Conservation (phyloP, 2,113 vertebrate species). For the Elachura formosa region DNA sequence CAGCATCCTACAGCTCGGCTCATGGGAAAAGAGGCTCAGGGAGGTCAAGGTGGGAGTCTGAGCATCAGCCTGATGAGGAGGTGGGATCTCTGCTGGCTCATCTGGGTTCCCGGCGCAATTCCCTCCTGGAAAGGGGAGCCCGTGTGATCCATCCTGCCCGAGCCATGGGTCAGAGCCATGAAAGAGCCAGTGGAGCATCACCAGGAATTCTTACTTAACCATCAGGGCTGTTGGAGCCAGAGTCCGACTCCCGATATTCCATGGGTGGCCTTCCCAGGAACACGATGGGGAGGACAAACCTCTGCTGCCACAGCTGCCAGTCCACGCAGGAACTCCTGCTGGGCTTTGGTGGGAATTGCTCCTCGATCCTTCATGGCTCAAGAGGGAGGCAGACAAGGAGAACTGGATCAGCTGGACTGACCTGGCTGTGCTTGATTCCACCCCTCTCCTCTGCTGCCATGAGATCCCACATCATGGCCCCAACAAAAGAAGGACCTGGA, state of each 20-base stretch:
- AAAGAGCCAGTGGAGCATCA: not conserved
- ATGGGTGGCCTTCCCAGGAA: not conserved
- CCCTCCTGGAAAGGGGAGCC: not conserved
- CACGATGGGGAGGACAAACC: accelerated
- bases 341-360: not conserved
- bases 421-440: not conserved
- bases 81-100: not conserved
- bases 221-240: not conserved
- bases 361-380: not conserved
- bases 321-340: not conserved
- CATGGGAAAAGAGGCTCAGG: not conserved
- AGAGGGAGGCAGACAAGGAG: not conserved
- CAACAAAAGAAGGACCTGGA: not conserved
- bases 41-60: not conserved
- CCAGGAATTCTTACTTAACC: not conserved
- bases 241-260: not conserved
- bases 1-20: not conserved
- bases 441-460: not conserved
- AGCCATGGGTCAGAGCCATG: not conserved
- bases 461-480: not conserved
- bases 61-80: not conserved
- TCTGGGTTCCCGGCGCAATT: not conserved
- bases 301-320: not conserved
- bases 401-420: not conserved
- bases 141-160: not conserved